Conservation (phyloP, 2,113 vertebrate genomes). For the Fregata magnificens region DNA sequence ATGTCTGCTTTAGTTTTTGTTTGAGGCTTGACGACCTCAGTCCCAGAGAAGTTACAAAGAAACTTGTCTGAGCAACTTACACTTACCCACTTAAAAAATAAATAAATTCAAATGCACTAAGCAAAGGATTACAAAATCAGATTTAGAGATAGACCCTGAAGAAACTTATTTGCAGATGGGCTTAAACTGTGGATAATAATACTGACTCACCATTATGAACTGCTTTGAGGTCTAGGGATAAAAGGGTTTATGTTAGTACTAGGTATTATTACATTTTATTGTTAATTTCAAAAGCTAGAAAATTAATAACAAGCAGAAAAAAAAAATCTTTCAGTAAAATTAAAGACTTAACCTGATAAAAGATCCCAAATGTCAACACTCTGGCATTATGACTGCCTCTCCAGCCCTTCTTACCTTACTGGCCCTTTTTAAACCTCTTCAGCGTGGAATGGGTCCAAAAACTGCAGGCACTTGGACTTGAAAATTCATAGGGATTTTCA, state of each 20-base stretch:
- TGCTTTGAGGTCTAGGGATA: slow-evolving; percentile 58
- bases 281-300: slow-evolving; percentile 52
- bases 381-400: background rate
- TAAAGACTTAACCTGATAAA: slow-evolving; percentile 18
- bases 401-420: background rate
- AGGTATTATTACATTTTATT: slow-evolving; percentile 48
- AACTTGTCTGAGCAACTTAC: slow-evolving; percentile 44
- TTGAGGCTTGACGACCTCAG: background rate
- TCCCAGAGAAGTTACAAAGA: background rate
- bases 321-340: background rate
- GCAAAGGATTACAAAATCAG: slow-evolving; percentile 36
- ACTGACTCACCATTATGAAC: slow-evolving; percentile 51
- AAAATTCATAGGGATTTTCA: background rate
- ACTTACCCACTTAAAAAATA: slow-evolving; percentile 19
- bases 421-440: background rate
- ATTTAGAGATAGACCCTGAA: slow-evolving; percentile 55
- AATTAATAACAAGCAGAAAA: background rate
- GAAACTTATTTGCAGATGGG: slow-evolving; percentile 58
- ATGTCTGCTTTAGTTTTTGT: background rate
- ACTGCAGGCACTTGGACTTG: background rate
- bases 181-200: slow-evolving; percentile 42
- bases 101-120: slow-evolving; percentile 26
- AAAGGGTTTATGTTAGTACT: slow-evolving; percentile 31
- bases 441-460: background rate
- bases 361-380: background rate